Evolutionary conservation across 1,140 invertebrate species (phyloP).

Genomic region (Eriocheir sinensis): DNA sequence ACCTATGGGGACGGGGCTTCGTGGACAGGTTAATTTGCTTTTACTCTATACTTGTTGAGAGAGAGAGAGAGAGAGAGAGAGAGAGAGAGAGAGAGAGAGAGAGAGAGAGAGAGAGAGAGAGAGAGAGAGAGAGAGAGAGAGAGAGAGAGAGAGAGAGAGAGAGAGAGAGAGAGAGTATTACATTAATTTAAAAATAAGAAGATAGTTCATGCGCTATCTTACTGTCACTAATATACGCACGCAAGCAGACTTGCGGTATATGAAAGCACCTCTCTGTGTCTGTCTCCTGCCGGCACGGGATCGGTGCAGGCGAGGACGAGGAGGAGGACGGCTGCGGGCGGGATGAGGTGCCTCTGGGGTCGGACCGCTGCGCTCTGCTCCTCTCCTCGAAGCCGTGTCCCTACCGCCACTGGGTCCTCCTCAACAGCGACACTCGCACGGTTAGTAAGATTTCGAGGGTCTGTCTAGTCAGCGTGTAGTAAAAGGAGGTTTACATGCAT

Average conservation of each 20-base stretch:
- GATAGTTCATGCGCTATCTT: not conserved
- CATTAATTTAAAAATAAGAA: too few relatives aligned
- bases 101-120: too few relatives aligned
- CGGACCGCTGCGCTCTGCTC: conserved; percentile 66
- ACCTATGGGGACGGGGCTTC: not conserved
- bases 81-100: too few relatives aligned
- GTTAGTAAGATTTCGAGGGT: too few relatives aligned
- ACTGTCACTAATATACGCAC: not conserved
- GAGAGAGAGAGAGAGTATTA: too few relatives aligned
- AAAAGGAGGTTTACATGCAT: too few relatives aligned
- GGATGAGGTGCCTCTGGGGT: conserved; percentile 73
- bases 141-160: too few relatives aligned
- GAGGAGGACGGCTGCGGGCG: conserved; percentile 55
- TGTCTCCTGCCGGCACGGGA: not conserved
- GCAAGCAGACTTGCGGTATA: not conserved
- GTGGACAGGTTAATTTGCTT: conserved; percentile 10
- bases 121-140: too few relatives aligned
- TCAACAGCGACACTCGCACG: conserved; percentile 76
- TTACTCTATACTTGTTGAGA: not conserved
- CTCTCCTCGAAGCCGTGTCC: conserved; percentile 73
- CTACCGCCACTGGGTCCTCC: conserved; percentile 79
- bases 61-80: too few relatives aligned
- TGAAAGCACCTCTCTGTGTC: conserved; percentile 26
- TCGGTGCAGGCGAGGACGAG: conserved; percentile 59
- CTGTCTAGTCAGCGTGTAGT: too few relatives aligned